phyloP scores from a whole-genome alignment of 2,113 vertebrate species.

The Nothoprocta perdicaria region DNA sequence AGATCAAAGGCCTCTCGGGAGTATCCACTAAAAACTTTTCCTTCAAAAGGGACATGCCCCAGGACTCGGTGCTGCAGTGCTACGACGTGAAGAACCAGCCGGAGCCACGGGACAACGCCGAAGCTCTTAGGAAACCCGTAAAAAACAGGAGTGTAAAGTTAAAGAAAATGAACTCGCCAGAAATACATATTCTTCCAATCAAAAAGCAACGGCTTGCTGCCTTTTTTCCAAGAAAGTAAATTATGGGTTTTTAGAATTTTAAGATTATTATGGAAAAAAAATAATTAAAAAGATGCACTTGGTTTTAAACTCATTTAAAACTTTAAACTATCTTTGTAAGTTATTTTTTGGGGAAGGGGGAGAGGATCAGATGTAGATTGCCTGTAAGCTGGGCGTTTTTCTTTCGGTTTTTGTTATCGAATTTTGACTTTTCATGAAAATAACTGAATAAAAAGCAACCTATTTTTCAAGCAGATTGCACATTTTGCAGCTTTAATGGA shows the following conservation, averaged over 20 bases:
- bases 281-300: constrained; percentile 78
- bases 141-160: constrained; percentile 95
- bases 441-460: constrained; percentile 82
- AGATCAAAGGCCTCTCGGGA: constrained; percentile 94
- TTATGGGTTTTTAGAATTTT: constrained; percentile 80
- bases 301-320: constrained; percentile 83
- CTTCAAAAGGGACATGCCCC: constrained; percentile 91
- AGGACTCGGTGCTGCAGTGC: constrained; percentile 88
- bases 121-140: constrained; percentile 87
- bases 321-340: constrained; percentile 85
- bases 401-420: constrained; percentile 60
- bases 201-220: constrained; percentile 98
- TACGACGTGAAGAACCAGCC: constrained; percentile 83
- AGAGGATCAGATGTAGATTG: constrained; percentile 71
- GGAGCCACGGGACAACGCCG: constrained; percentile 81
- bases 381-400: constrained; percentile 60
- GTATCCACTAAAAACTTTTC: constrained; percentile 99
- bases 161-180: constrained; percentile 98
- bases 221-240: constrained; percentile 96
- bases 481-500: constrained; percentile 89
- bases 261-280: constrained; percentile 75
- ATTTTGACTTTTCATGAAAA: constrained; percentile 82
- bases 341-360: constrained; percentile 77
- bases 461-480: constrained; percentile 88
- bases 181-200: constrained; percentile 97